These are phyloP conservation scores for Rhynchotus rufescens DNA, from an alignment of 2,797 vertebrate genomes.

Conservation along the genomic window DNA sequence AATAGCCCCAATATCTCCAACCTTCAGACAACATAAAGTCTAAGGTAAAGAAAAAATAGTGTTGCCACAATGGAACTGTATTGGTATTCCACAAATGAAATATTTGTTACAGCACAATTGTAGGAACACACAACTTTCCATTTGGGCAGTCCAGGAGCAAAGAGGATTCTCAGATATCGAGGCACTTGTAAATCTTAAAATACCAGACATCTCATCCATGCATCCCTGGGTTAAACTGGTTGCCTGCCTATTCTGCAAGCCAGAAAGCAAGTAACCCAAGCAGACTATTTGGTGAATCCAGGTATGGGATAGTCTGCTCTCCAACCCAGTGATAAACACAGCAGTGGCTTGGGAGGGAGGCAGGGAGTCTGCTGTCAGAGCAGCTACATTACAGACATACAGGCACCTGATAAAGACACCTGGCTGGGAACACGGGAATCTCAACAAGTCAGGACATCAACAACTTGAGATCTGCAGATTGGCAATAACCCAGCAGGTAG, in stretches of 20 bases:
- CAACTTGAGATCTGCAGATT: neutral
- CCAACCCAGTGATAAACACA: neutral
- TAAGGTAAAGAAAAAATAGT: neutral
- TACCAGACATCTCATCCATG: rapidly evolving
- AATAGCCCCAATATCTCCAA: neutral
- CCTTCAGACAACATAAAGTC: neutral
- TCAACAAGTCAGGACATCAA: neutral
- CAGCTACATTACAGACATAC: neutral
- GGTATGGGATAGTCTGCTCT: neutral
- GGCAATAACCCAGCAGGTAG: neutral
- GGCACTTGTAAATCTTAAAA: neutral
- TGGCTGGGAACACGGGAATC: neutral
- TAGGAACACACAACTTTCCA: neutral
- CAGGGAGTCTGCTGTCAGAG: neutral
- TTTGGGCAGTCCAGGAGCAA: neutral
- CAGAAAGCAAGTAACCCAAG: neutral
- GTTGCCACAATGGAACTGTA: neutral
- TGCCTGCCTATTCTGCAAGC: neutral
- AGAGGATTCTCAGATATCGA: neutral
- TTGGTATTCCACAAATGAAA: neutral
- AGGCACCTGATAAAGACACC: neutral
- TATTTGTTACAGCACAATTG: neutral
- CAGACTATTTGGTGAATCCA: neutral
- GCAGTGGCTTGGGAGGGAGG: neutral
- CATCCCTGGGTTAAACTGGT: neutral